Base-by-base conservation (phyloP, 2,113 vertebrate genomes). In the Neotragus moschatus region DNA sequence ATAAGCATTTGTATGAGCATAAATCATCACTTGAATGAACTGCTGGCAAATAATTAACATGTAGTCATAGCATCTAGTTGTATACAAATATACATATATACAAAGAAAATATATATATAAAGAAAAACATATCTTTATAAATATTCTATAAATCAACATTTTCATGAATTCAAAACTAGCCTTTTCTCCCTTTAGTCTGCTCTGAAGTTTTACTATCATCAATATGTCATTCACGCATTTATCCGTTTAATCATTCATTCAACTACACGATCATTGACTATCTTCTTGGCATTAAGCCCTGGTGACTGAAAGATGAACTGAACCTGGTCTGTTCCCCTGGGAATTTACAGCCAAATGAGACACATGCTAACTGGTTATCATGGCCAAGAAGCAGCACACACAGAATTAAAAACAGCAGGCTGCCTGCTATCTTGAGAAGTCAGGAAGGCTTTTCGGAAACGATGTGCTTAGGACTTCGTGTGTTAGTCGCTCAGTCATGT, bases 131-230 rank as follows among this genome's bases (percentile, higher is more conserved):
- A 86, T 45, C 85, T 95, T 94, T 36, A 95, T 93, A 25, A 88
- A 66, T 91, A 49, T 94, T 95, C 91, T 36, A 92, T 93, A 25
- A 88, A 75, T 91, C 15, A 82, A 88, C 90, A n/a, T 81, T 80
- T 75, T 84, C 5, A 47, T 60, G 12, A 97, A 91, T 95, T 97
- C 16, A 95, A 92, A 66, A 89, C 36, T 49, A 94, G 53, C 30
- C 25, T 96, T 91, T 84, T 43, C 30, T 82, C 33, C 79, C 53
- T 92, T 90, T 61, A 95, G 23, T 94, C 8, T 92, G 56, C 94
- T 84, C 55, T 82, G 16, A 84, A 88, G 28, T 80, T 96, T 80
- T 96, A 56, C 45, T 84, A 51, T n/a, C 81, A 13, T 81, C 16
- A 49, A 7, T 82, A 81, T 0, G 55, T 88, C 21, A 93, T 47